Evolutionary conservation across 2,888 invertebrate genomes (phyloP), one percentile per base, ranked within the genome.

Genomic region (Tetheella fluctuosa): DNA sequence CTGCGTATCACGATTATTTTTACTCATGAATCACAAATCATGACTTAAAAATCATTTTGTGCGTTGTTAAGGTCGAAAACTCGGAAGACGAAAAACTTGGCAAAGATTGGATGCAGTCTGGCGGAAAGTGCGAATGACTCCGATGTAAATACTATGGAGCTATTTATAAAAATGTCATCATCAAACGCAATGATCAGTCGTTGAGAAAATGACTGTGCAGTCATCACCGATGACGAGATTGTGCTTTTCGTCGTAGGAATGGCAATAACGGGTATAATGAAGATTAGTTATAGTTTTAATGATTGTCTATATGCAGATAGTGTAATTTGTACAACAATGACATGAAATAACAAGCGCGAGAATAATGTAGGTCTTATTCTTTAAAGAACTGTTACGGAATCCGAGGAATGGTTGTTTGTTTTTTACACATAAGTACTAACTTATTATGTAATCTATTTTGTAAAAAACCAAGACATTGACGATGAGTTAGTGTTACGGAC

Each of bases 1-100:
- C 70, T 34, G 60, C 59, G 55, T 67, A 63, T 65, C 52, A 65
- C 42, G 54, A 59, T 59, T 59, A 39, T 54, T 42, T 54, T 28
- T 28, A 48, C 4, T 30, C 34, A 20, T 55, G 55, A 55, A 30
- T 55, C 55, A 34, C 34, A 25, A 12, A 54, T 17, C n/a, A 54
- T 15, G 7, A 17, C 30, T 1, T 30, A 30, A 30, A 39, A 39
- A 39, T 39, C 1, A n/a, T 20, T 48, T 20, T 48, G 20, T 48
- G 48, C 48, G 20, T 48, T 34, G 34, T 7, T 13, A 3, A 20
- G 1, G 17, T 48, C 48, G 48, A 3, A 23, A 55, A 10, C 28
- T 20, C 6, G 37, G 55, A 30, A 54, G 20, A 20, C 20, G 13
- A 23, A 34, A 23, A 34, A 34, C 37, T 55, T 55, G 55, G 55